Conservation (phyloP, 2,113 vertebrate species). For the Malurus elegans region DNA sequence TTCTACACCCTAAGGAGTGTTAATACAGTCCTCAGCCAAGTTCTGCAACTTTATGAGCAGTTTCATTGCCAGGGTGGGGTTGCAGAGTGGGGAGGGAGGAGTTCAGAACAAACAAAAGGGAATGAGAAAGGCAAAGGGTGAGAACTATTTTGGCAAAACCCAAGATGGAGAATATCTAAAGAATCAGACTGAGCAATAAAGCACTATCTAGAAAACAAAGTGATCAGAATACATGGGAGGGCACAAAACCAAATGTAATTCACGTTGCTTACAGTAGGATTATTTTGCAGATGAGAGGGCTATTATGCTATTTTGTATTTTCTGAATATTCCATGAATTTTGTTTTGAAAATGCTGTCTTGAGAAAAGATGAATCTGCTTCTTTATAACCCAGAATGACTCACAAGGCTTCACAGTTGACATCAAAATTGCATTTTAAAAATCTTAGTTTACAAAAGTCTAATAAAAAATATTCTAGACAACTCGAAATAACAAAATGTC, state of each 20-base stretch:
- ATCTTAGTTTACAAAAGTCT: slow-evolving; percentile 2
- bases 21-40: background rate
- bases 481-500: slow-evolving; percentile 20
- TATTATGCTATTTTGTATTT: background rate
- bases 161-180: background rate
- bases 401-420: slow-evolving; percentile 20
- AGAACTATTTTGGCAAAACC: background rate
- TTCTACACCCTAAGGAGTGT: background rate
- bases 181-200: background rate
- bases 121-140: background rate
- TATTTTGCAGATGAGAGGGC: background rate
- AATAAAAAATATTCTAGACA: slow-evolving; percentile 15
- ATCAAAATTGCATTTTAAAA: slow-evolving; percentile 23
- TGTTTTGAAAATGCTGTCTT: background rate
- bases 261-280: background rate
- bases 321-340: background rate
- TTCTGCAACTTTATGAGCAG: background rate
- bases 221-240: background rate
- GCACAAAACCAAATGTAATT: background rate
- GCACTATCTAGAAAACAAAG: background rate
- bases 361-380: slow-evolving; percentile 25
- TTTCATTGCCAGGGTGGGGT: background rate
- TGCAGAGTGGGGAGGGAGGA: background rate
- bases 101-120: background rate
- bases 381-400: slow-evolving; percentile 48